These are phyloP conservation scores for Cephus pulcher DNA, from an alignment of 2,888 invertebrate species.

Conservation along the genomic window DNA sequence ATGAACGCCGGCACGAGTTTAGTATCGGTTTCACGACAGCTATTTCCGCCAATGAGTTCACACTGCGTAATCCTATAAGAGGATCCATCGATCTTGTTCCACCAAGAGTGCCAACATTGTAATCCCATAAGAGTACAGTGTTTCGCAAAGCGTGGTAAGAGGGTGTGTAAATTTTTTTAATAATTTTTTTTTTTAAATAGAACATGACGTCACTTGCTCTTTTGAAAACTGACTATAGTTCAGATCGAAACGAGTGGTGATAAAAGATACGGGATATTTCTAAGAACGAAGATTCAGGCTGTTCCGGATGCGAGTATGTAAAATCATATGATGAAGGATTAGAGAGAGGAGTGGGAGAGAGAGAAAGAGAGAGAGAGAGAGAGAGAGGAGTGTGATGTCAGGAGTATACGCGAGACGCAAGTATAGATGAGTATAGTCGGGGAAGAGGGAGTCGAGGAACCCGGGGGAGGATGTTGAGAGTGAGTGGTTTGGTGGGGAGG, in stretches of 20 bases:
- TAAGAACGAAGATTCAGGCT: not conserved
- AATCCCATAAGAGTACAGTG: not conserved
- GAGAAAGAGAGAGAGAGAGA: constrained; percentile 20
- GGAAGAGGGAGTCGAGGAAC: constrained; percentile 35
- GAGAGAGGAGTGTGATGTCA: constrained; percentile 31
- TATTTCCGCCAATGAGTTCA: not conserved
- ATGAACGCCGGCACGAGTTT: not conserved
- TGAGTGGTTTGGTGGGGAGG: not conserved
- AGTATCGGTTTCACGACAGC: not conserved
- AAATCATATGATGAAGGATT: not conserved
- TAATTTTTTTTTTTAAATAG: not conserved
- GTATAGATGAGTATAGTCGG: constrained; percentile 27
- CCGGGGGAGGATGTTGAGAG: not conserved
- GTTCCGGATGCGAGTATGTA: not conserved
- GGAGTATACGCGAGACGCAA: not conserved
- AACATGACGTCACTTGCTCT: not conserved
- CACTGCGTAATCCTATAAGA: not conserved
- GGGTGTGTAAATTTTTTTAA: not conserved
- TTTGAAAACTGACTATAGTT: not conserved
- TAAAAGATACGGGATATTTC: not conserved
- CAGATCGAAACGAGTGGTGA: not conserved
- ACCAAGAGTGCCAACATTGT: not conserved
- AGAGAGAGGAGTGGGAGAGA: constrained; percentile 14
- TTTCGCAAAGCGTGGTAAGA: not conserved
- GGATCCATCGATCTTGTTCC: not conserved